Evolutionary conservation across 2,113 vertebrate species (phyloP), one percentile per base, ranked within the genome.

Genomic region (Sialia sialis): DNA sequence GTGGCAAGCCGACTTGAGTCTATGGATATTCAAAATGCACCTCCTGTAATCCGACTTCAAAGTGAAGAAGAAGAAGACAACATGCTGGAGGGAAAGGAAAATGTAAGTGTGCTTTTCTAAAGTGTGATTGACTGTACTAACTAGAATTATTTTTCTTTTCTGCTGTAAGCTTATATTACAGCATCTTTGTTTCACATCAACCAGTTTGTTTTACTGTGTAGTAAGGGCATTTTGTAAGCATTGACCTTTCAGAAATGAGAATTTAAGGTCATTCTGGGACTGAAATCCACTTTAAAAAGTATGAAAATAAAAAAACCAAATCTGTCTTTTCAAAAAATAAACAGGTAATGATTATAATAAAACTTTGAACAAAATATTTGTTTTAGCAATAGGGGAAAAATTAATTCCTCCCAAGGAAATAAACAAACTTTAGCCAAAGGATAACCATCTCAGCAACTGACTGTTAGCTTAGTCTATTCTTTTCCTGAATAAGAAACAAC

Each of bases 1-100:
- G 98, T 99, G 39, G 87, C 98, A 85, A 91, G 95, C 9, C 98
- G 89, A n/a, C 98, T 99, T 92, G 98, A 98, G 23, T 97, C 95
- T 91, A 98, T 99, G 98, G 98, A 98, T n/a, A 55, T 98, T 88
- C 98, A 54, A 86, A 97, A 77, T 77, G 97, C 98, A 66, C 97
- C 98, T 52, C 59, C 99, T 94, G 90, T 99, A 66, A 95, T 98
- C 70, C 98, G 89, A 74, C 98, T 99, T 81, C 95, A 98, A 78
- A 96, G 96, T 48, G 23, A 82, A 21, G 95, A 98, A 52, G 98
- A 98, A 54, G 98, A 98, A 91, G 98, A 98, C 87, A 96, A 98
- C 87, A 96, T 87, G 0, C 73, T 94, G 23, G 97, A 98, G 16
- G 92, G 97, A 13, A 54, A 97, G 54, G 97, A 98, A 66, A 97